phyloP scores from a whole-genome alignment of 2,888 invertebrate species.

The Drosophila sordidapex region DNA sequence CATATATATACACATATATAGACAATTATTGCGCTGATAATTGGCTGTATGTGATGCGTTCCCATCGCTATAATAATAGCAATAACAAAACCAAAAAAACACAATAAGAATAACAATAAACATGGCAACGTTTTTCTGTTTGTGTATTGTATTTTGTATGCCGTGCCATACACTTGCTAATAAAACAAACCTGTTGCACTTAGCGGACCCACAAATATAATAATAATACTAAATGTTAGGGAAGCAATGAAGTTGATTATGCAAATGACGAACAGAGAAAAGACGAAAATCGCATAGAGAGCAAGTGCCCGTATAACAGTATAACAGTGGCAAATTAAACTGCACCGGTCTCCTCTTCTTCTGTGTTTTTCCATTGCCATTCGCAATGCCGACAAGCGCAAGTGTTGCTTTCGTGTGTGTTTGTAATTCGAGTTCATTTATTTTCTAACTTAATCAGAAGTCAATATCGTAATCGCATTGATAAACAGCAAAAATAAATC shows the following conservation, averaged over 20 bases:
- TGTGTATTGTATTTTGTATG: conserved; percentile 50
- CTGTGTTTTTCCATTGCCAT: conserved; percentile 16
- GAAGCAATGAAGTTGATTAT: conserved; percentile 29
- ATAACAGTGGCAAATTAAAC: conserved; percentile 7
- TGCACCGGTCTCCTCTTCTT: conserved; percentile 17
- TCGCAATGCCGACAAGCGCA: conserved; percentile 7
- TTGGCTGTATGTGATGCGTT: conserved; percentile 57
- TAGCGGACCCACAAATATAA: conserved; percentile 16
- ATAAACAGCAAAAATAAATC: conserved; percentile 30
- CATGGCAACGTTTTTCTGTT: conserved; percentile 31
- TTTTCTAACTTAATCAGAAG: conserved; percentile 38
- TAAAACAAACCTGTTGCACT: conserved; percentile 51
- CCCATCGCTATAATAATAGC: conserved; percentile 42
- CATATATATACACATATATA: conserved; percentile 20
- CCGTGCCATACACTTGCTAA: conserved; percentile 48
- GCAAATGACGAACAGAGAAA: conserved; percentile 23
- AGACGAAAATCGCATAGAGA: conserved; percentile 7
- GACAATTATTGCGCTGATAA: conserved; percentile 77
- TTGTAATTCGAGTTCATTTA: conserved; percentile 6
- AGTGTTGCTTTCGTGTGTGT: neutral
- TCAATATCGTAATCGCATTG: conserved; percentile 45
- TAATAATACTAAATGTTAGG: conserved; percentile 12
- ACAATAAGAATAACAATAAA: conserved; percentile 40
- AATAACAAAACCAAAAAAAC: conserved; percentile 42
- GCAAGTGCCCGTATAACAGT: neutral